Base-by-base conservation (phyloP, 2,888 invertebrate genomes). In the Tricholauxania praeusta region DNA sequence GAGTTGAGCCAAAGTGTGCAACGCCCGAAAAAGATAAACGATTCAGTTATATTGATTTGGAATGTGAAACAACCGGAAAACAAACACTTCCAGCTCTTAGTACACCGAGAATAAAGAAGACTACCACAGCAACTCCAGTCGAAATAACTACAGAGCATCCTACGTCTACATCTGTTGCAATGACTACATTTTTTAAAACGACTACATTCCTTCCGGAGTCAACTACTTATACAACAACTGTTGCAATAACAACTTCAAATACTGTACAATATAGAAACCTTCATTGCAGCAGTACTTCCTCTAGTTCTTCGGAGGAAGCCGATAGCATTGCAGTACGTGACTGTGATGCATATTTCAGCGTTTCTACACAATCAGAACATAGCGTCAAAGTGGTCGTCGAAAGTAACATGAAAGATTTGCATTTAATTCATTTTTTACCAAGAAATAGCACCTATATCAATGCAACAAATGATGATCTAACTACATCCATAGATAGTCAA, bases 21-120 rank as follows among this genome's bases (percentile, higher is more conserved):
- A 70, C 71, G 5, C 81, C 81, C 0, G 0, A 1, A 0, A 66
- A 75, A n/a, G 77, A 70, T 14, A 64, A 32, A 47, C 28, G 10
- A 17, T 69, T 66, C 12, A 60, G 59, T 4, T 15, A 65, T 12
- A 19, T 72, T 1, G 10, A 57, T 59, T 59, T 67, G 32, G 17
- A 55, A 14, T 77, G 77, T 68, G 32, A 52, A 14, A 57, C 10
- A 7, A 39, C 19, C 8, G 12, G 51, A 28, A 28, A 7, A 52
- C 39, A 4, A 32, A 39, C 15, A 53, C 60, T 60, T 17, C 64
- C 12, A 39, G 39, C 53, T 8, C 12, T 51, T 10, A 22, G 19
- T 12, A 22, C 48, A 12, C 62, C 48, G n/a, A 19, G 60, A n/a
- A 60, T 49, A 1, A 4, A 28, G 28, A 51, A 48, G 15, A 14